A percentile compares a stretch with the other conserved stretches of the same genome.
These are phyloP conservation scores for Eupeodes corollae DNA, from an alignment of 1,140 invertebrate species.

Conservation along the genomic window DNA sequence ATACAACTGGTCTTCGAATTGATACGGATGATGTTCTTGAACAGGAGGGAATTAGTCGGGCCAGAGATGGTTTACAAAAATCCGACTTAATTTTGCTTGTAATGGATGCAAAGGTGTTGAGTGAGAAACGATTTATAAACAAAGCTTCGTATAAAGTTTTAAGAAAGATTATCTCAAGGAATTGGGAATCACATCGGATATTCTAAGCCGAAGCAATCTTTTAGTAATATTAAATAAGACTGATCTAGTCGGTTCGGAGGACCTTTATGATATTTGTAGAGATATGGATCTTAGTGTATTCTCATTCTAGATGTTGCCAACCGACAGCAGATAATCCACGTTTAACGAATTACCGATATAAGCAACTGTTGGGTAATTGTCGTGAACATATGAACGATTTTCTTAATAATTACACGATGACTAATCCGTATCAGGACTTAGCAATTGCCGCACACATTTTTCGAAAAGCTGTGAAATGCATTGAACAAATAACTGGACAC, in stretches of 20 bases:
- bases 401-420: slow-evolving; percentile 36
- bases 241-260: slow-evolving; percentile 15
- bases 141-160: slow-evolving; percentile 30
- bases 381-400: slow-evolving; percentile 42
- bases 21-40: slow-evolving; percentile 58
- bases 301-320: slow-evolving; percentile 47
- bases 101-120: slow-evolving; percentile 41
- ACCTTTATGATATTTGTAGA: slow-evolving; percentile 12
- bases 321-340: slow-evolving; percentile 48
- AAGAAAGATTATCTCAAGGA: slow-evolving; percentile 36
- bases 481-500: slow-evolving; percentile 67
- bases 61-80: slow-evolving; percentile 41
- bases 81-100: slow-evolving; percentile 60
- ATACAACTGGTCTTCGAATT: slow-evolving; percentile 74
- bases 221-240: slow-evolving; percentile 31
- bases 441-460: slow-evolving; percentile 60
- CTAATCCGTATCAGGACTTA: slow-evolving; percentile 42
- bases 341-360: slow-evolving; percentile 53
- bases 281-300: no score
- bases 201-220: slow-evolving; percentile 16
- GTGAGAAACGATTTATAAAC: slow-evolving; percentile 3
- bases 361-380: slow-evolving; percentile 48
- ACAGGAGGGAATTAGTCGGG: slow-evolving; percentile 63
- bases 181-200: slow-evolving; percentile 16
- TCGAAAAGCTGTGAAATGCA: slow-evolving; percentile 48